Evolutionary conservation across 2,888 invertebrate species (phyloP), one percentile per base, ranked within the genome.

Genomic region (Drosophila tripunctata): DNA sequence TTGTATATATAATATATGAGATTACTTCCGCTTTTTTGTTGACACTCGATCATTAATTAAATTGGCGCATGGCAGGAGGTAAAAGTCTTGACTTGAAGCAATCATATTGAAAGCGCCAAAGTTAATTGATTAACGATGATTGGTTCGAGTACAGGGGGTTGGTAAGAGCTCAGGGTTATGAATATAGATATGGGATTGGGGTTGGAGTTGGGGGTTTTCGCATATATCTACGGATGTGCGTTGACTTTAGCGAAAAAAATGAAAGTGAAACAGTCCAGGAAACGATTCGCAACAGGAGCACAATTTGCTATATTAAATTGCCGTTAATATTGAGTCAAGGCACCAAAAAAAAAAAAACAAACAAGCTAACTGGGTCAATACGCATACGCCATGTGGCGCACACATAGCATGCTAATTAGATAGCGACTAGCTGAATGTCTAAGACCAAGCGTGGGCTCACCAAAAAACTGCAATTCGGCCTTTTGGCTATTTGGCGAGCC

Each of bases 41-140:
- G 75, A 84, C 67, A 87, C 62, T 81, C 65, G 84, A 87, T 84
- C 87, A 84, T 87, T 84, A 87, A 81, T 84, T 87, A 81, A 83
- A 77, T 70, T 65, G 70, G 58, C 65, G 66, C 70, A 56, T 68
- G 73, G 70, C 60, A 63, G 57, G 63, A 58, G 62, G 65, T 27
- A 1, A 6, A 14, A 12, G 8, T 36, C 48, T 27, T 36, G 31
- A 35, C 48, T 43, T 40, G 30, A 30, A 45, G 15, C 38, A 86
- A 86, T 86, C 87, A 79, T 63, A 69, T 67, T 67, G 43, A 86
- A 65, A 75, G 73, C 84, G 65, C 40, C 65, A 31, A 71, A 62
- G 65, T 77, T 81, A 81, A 81, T 81, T 87, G 81, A 81, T 81
- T 87, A 84, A 77, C 66, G 76, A 67, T 64, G 58, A 61, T 52